Evolutionary conservation across 2,113 vertebrate genomes (phyloP).

Genomic region (Camelus dromedarius): DNA sequence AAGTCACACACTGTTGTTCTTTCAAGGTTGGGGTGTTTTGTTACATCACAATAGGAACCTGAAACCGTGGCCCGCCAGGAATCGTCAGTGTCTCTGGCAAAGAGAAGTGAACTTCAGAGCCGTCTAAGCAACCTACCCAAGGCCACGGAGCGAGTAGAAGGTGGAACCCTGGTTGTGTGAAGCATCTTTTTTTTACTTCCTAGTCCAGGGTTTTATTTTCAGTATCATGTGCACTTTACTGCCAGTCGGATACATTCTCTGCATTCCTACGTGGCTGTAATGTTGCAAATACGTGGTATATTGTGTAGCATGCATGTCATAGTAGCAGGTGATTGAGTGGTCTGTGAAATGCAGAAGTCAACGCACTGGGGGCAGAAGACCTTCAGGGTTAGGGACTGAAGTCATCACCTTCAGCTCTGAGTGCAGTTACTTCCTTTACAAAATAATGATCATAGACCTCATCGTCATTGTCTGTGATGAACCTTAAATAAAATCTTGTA

Average conservation of each 20-base stretch:
- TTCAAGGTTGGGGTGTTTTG: not conserved
- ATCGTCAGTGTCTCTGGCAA: not conserved
- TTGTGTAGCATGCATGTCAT: not conserved
- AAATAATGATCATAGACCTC: not conserved
- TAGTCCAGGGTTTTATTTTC: not conserved
- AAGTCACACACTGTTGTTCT: not conserved
- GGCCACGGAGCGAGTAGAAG: not conserved
- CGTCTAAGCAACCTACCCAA: not conserved
- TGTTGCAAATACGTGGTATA: not conserved
- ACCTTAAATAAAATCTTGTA: constrained; percentile 21
- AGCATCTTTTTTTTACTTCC: not conserved
- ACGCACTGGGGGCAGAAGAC: not conserved
- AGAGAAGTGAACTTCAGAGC: not conserved
- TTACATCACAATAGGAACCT: not conserved
- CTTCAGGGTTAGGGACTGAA: not conserved
- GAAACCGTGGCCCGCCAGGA: not conserved
- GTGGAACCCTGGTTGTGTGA: not conserved
- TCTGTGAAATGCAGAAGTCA: not conserved
- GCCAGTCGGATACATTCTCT: not conserved
- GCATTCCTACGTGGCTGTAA: not conserved
- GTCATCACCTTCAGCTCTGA: not conserved
- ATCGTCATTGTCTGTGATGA: not conserved
- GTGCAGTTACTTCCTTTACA: not conserved
- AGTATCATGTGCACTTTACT: not conserved
- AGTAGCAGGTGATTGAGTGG: not conserved